Evolutionary conservation across 2,888 invertebrate genomes (phyloP).

Genomic region (Dioctria rufipes): DNA sequence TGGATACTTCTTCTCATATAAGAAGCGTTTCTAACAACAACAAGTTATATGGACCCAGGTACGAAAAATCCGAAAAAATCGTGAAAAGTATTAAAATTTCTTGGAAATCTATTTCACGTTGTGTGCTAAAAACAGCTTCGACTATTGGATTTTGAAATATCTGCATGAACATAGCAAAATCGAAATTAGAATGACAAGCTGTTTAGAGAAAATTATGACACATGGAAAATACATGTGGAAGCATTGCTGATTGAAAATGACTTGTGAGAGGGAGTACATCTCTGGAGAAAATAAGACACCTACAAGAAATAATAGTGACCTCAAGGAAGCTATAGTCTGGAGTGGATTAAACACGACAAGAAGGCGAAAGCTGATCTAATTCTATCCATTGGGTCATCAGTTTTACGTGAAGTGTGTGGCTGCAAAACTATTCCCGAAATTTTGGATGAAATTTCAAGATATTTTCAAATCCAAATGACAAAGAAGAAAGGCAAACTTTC

Average conservation of each 20-base stretch:
- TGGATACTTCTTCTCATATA: too few relatives aligned
- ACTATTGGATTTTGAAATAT: too few relatives aligned
- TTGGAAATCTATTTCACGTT: neutral
- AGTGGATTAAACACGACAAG: neutral
- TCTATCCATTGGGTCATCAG: neutral
- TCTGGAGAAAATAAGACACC: neutral
- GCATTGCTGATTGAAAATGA: neutral
- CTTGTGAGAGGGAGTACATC: neutral
- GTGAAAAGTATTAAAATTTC: neutral
- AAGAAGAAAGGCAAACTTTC: neutral
- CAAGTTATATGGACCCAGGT: neutral
- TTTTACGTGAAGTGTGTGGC: neutral
- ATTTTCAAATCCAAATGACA: neutral
- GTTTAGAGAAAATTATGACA: neutral
- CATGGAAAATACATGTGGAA: conserved; percentile 7
- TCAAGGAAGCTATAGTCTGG: too few relatives aligned
- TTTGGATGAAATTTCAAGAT: too few relatives aligned
- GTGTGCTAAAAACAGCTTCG: too few relatives aligned
- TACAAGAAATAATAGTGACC: too few relatives aligned
- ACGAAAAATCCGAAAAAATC: neutral
- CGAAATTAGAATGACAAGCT: neutral
- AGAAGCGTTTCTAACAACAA: neutral
- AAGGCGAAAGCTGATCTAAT: neutral
- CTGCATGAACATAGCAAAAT: neutral
- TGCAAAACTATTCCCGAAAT: too few relatives aligned